A percentile compares a stretch with the other conserved stretches of the same genome.
phyloP scores from a whole-genome alignment of 2,888 invertebrate genomes.

The Schrankia costaestrigalis region DNA sequence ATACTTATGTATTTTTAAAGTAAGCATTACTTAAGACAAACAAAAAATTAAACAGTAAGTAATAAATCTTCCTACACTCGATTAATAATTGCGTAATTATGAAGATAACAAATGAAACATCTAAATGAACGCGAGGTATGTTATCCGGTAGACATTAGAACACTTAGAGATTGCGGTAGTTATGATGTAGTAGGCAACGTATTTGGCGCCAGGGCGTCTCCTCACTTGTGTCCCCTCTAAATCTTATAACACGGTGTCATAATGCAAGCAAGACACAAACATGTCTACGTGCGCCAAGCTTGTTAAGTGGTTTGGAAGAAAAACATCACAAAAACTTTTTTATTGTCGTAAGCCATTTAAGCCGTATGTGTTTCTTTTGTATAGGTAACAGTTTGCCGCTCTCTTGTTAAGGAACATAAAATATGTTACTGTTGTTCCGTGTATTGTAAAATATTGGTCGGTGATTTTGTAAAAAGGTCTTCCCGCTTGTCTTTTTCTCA shows the following conservation, averaged over 20 bases:
- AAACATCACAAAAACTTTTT: conserved; percentile 80
- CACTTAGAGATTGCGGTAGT: conserved; percentile 42
- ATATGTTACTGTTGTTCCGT: conserved; percentile 14
- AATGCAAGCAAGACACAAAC: conserved; percentile 80
- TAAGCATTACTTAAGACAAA: too few species aligned
- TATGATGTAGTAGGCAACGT: conserved; percentile 54
- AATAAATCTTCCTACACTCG: too few species aligned
- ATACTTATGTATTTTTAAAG: too few species aligned
- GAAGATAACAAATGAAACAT: conserved; percentile 2
- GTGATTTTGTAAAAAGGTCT: too few species aligned
- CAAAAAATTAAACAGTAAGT: too few species aligned
- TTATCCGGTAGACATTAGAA: conserved; percentile 37
- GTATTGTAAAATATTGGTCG: conserved; percentile 1
- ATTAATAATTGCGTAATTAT: too few species aligned
- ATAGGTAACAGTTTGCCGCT: conserved; percentile 48
- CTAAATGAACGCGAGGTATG: conserved; percentile 10
- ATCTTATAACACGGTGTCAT: conserved; percentile 78
- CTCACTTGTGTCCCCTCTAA: conserved; percentile 76
- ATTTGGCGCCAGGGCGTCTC: conserved; percentile 71
- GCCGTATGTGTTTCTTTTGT: conserved; percentile 60
- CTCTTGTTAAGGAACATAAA: conserved; percentile 39
- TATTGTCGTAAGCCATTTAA: conserved; percentile 75
- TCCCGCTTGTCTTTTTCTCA: too few species aligned
- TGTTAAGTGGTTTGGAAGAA: conserved; percentile 81
- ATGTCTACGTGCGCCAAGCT: conserved; percentile 79